Percentiles rank a stretch among this genome's conserved stretches.
phyloP scores from a whole-genome alignment of 2,888 invertebrate species.

The Melitaea athalia region DNA sequence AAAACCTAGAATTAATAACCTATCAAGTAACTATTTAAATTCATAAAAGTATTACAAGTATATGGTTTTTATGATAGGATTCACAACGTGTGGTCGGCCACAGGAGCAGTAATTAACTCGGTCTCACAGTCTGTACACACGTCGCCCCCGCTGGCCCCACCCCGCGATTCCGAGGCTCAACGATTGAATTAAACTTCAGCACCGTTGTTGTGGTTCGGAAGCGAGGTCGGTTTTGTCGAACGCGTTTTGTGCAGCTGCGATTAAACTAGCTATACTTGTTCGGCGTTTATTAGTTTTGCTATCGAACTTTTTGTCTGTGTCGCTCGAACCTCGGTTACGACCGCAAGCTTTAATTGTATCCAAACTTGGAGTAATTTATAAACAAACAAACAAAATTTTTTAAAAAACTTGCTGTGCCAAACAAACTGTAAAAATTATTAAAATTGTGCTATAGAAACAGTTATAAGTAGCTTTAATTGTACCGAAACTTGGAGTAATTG shows the following conservation, averaged over 20 bases:
- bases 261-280: slow-evolving; percentile 76
- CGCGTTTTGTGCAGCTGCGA: slow-evolving; percentile 75
- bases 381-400: slow-evolving; percentile 31
- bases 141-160: slow-evolving; percentile 40
- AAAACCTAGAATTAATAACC: background rate
- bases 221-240: slow-evolving; percentile 76
- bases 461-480: slow-evolving; percentile 32
- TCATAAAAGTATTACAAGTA: background rate
- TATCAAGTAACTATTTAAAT: background rate
- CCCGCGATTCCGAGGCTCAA: slow-evolving; percentile 63
- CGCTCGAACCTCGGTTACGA: slow-evolving; percentile 25
- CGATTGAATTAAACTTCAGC: slow-evolving; percentile 82
- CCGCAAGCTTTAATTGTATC: slow-evolving; percentile 32
- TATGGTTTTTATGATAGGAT: slow-evolving; percentile 2
- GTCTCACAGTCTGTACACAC: slow-evolving; percentile 51
- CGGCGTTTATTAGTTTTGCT: slow-evolving; percentile 72
- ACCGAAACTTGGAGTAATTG: slow-evolving; percentile 17
- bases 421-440: background rate
- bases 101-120: slow-evolving; percentile 80
- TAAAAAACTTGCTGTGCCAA: background rate
- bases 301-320: slow-evolving; percentile 47
- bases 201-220: slow-evolving; percentile 77
- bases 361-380: slow-evolving; percentile 16
- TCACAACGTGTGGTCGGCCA: slow-evolving; percentile 54
- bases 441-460: too few relatives aligned